Evolutionary conservation across 2,888 invertebrate genomes (phyloP).

Genomic region (Stenodema calcarata): DNA sequence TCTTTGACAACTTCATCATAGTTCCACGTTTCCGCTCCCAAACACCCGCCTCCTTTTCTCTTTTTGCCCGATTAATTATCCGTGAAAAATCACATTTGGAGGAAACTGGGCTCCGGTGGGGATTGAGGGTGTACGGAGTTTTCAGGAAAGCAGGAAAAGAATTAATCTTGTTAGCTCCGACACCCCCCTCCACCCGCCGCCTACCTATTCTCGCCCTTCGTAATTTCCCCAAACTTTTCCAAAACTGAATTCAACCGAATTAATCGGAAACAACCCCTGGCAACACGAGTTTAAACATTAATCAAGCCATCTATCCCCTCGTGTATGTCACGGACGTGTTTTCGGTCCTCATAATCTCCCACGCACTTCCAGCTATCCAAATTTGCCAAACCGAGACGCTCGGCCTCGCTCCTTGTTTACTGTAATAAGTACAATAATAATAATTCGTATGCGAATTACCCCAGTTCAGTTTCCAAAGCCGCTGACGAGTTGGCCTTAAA

Average conservation of each 20-base stretch:
- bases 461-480: too few species aligned
- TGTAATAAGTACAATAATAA: too few species aligned
- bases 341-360: not conserved
- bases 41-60: not conserved
- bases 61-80: not conserved
- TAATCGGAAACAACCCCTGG: constrained; percentile 11
- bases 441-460: too few species aligned
- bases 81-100: constrained; percentile 5
- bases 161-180: constrained; percentile 4
- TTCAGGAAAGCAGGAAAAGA: not conserved
- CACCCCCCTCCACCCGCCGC: not conserved
- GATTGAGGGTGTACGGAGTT: not conserved
- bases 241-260: constrained; percentile 19
- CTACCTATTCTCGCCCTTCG: not conserved
- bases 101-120: not conserved
- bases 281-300: constrained; percentile 10
- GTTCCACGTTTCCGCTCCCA: not conserved
- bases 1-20: not conserved
- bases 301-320: constrained; percentile 14
- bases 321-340: constrained; percentile 1
- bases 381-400: not conserved
- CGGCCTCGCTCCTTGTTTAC: too few species aligned
- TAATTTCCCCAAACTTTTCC: not conserved
- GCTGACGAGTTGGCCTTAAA: too few species aligned
- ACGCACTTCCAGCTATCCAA: not conserved